phyloP scores from a whole-genome alignment of 2,888 invertebrate genomes.

The Allygus modestus region DNA sequence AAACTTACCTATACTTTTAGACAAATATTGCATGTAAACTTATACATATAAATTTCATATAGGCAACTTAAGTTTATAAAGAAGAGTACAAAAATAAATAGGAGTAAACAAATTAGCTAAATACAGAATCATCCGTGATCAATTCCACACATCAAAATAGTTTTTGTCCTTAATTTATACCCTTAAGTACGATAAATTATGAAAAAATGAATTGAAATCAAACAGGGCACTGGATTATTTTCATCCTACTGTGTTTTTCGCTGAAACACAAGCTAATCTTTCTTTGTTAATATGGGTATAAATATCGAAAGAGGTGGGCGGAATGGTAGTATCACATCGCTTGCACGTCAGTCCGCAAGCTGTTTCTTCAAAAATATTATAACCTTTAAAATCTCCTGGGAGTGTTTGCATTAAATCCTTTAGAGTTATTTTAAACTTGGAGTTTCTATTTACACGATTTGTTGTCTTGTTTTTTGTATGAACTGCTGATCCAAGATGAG shows the following conservation, averaged over 20 bases:
- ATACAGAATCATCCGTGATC: no score
- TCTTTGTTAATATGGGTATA: constrained; percentile 1
- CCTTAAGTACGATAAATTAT: no score
- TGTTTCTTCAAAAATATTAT: constrained; percentile 12
- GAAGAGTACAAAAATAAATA: no score
- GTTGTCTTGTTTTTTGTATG: constrained; percentile 14
- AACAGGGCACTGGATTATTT: no score
- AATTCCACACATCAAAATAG: no score
- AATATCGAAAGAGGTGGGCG: constrained; percentile 12
- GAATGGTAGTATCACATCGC: not conserved
- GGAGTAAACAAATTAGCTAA: no score
- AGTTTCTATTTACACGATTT: not conserved
- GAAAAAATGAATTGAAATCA: no score
- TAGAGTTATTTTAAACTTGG: not conserved
- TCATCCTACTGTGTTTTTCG: not conserved
- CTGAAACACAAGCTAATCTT: not conserved
- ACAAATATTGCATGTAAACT: no score
- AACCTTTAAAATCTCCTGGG: not conserved
- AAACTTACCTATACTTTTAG: no score
- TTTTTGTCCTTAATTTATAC: no score
- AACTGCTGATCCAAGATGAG: not conserved
- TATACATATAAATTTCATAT: no score
- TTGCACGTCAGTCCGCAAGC: not conserved
- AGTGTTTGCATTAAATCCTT: not conserved
- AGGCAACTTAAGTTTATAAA: no score